Evolutionary conservation across 2,888 invertebrate genomes (phyloP), one percentile per base, ranked within the genome.

Genomic region (Xestia ashworthii): DNA sequence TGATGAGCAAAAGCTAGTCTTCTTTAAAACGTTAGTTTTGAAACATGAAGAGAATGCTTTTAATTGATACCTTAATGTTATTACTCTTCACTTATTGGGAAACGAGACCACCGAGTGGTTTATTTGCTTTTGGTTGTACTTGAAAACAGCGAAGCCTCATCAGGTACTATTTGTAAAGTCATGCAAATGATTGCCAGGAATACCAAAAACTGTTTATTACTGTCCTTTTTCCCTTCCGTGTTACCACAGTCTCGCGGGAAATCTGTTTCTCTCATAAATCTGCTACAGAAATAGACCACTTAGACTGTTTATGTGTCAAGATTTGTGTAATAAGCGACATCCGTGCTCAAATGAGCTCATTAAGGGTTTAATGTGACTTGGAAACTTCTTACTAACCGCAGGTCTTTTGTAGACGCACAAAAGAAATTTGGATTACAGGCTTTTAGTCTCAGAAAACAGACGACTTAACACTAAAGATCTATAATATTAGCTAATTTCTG

Each of bases 311-410:
- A 60, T 60, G 8, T 32, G 60, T 60, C 38, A 62, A 65, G 64
- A 12, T n/a, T 41, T n/a, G 64, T 41, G n/a, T n/a, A 22, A n/a
- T 44, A 65, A n/a, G 41, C 14, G 12, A 65, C 41, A 65, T 41
- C 41, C 41, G 41, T 6, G 64, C 41, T 19, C 6, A 41, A 64
- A 64, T 41, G 64, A 12, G 64, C 62, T 48, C 48, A 55, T 74
- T 58, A 46, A 19, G 55, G 9, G 46, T 46, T 68, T 46, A 46
- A 74, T 46, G n/a, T 48, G 32, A 46, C 58, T 71, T 19, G 71
- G 46, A 70, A 74, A 38, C 46, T 32, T 74, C 16, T 32, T 22
- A 67, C 32, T 53, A 44, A 8, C 5, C 53, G n/a, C n/a, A 9
- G 3, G n/a, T 16, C 11, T 22, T 46, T 69, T 44, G 55, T 55